Percentiles rank a stretch among this genome's conserved stretches.
Conservation (phyloP, 2,797 vertebrate species). For the Clarias laeviceps region DNA sequence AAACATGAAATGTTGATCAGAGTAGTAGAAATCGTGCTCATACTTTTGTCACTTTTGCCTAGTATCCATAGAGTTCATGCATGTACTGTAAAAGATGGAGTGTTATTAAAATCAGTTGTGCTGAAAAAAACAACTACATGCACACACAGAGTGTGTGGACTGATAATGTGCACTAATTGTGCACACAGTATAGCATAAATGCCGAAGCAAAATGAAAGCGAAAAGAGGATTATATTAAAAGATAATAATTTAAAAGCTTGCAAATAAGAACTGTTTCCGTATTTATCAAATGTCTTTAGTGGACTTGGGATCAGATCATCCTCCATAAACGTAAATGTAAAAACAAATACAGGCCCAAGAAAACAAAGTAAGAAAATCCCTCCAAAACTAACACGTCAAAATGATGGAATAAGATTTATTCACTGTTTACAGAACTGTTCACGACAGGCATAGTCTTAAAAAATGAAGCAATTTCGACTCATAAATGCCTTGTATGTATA, state of each 20-base stretch:
- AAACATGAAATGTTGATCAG: conserved; percentile 20
- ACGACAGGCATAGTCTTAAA: background rate
- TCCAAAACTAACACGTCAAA: background rate
- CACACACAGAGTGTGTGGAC: background rate
- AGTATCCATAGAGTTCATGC: background rate
- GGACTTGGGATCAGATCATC: background rate
- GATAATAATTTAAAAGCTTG: background rate
- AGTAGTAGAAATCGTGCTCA: conserved; percentile 3
- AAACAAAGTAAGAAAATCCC: background rate
- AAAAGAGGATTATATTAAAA: background rate
- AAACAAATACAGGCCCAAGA: background rate
- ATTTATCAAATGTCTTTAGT: background rate
- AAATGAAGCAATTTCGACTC: background rate
- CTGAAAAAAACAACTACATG: background rate
- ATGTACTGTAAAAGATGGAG: background rate
- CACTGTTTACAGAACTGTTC: background rate
- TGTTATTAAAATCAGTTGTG: background rate
- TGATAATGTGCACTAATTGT: background rate
- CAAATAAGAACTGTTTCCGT: background rate
- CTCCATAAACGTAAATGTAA: background rate
- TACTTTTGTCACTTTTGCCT: background rate
- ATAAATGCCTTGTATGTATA: no score
- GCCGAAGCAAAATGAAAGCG: background rate
- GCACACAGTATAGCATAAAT: background rate
- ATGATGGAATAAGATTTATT: background rate